These are phyloP conservation scores for Ginglymostoma cirratum DNA, from an alignment of 2,113 vertebrate species.

Conservation along the genomic window DNA sequence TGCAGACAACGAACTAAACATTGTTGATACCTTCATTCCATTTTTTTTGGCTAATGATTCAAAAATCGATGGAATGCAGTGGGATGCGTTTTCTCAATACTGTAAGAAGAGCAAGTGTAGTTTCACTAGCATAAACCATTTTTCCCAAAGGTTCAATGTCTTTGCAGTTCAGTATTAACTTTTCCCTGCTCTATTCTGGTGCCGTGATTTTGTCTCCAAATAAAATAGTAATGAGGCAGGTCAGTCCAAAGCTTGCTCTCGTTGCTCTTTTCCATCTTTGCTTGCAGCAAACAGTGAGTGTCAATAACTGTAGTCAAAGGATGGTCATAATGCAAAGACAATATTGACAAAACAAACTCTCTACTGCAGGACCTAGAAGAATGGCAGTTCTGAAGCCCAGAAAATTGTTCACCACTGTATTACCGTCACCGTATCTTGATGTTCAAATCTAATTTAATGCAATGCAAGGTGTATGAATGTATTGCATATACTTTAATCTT, in stretches of 20 bases:
- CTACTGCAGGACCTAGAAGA: neutral
- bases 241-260: neutral
- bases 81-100: neutral
- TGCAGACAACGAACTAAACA: neutral
- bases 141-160: neutral
- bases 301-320: neutral
- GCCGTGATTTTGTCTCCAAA: neutral
- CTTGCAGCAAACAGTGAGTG: neutral
- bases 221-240: constrained; percentile 10
- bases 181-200: neutral
- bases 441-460: neutral
- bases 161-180: neutral
- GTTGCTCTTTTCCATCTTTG: constrained; percentile 1
- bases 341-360: neutral
- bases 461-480: too few relatives aligned
- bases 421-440: neutral
- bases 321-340: neutral
- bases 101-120: neutral
- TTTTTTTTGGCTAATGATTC: neutral
- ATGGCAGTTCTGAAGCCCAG: neutral
- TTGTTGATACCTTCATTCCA: neutral
- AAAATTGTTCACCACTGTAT: neutral
- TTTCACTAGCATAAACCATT: neutral
- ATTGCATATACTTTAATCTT: too few relatives aligned
- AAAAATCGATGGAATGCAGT: neutral